Evolutionary conservation across 2,797 vertebrate species (phyloP), one percentile per base, ranked within the genome.

Genomic region (Gymnoscopelus braueri): DNA sequence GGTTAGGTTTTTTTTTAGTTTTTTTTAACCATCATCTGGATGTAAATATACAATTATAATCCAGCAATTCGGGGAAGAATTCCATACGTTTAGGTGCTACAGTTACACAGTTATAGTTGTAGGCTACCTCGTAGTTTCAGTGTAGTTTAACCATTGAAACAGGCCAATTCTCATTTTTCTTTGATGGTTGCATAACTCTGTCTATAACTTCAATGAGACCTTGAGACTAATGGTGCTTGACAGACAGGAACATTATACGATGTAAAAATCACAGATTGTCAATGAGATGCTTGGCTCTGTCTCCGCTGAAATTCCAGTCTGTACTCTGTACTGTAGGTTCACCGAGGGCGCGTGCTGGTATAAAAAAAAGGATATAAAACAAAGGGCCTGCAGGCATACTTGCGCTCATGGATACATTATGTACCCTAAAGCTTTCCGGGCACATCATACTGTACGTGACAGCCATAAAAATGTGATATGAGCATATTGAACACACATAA

Each of bases 401-500:
- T 44, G 39, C 56, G 72, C 79, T 59, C 77, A 79, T 74, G 75
- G 66, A 80, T 79, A 79, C 82, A 73, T 74, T 48, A 59, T 77
- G 77, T 83, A 67, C 75, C 77, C 50, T 74, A 53, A 35, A 83
- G 74, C 71, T 26, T 48, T 55, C 44, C 35, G 23, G 56, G 29
- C 29, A 4, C 8, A 15, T 79, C 75, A 62, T 72, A 80, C 53
- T 73, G 72, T 66, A 71, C 32, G 71, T 72, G 19, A 66, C 55
- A 55, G 65, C 68, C 61, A 61, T 83, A 71, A 89, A 86, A 84
- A 77, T 50, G 63, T 12, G 65, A 85, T 63, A 48, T 61, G 67
- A 71, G 65, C 51, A 68, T 48, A 58, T 65, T 75, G 72, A 15
- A 12, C 77, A 66, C 59, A 85, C 83, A 87, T 87, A 79, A 84